A percentile compares a stretch with the other conserved stretches of the same genome.
phyloP scores from a whole-genome alignment of 37 sponge, comb jelly and placozoan species.

The Mnemiopsis leidyi region DNA sequence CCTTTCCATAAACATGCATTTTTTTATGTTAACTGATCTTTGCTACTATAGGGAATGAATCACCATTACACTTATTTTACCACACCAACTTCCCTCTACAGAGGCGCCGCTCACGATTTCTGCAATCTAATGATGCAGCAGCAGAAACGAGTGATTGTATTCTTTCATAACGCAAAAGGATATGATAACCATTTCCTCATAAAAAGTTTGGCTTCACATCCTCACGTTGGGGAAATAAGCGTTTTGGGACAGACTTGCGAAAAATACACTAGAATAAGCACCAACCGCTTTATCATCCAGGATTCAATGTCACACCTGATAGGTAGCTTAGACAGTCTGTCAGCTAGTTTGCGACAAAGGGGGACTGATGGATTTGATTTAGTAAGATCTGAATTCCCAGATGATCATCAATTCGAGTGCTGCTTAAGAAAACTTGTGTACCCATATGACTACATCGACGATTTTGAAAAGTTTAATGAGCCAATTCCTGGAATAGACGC shows the following conservation, averaged over 20 bases:
- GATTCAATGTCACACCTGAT: slow-evolving; percentile 12
- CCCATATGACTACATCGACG: slow-evolving; percentile 1
- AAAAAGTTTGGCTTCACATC: background rate
- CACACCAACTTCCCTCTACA: too few species aligned
- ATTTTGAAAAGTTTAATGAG: slow-evolving; percentile 3
- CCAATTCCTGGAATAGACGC: background rate
- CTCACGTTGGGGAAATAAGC: background rate
- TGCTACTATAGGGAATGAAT: too few species aligned
- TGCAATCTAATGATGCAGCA: background rate
- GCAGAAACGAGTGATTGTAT: background rate
- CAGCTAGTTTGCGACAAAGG: background rate
- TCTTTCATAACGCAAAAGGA: slow-evolving; percentile 38
- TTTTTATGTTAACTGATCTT: too few species aligned
- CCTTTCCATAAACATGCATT: too few species aligned
- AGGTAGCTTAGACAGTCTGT: background rate
- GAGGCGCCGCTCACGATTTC: background rate
- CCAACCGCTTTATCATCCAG: background rate
- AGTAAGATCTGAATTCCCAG: background rate
- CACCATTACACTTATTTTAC: too few species aligned
- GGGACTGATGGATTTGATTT: background rate
- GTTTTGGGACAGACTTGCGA: background rate
- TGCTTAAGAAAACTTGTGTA: background rate
- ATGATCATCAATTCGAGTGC: background rate
- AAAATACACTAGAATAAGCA: background rate
- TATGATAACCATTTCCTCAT: slow-evolving; percentile 23